Percentiles rank a stretch among this genome's conserved stretches.
Evolutionary conservation across 1,140 invertebrate species (phyloP).

Genomic region (Cydia splendana): DNA sequence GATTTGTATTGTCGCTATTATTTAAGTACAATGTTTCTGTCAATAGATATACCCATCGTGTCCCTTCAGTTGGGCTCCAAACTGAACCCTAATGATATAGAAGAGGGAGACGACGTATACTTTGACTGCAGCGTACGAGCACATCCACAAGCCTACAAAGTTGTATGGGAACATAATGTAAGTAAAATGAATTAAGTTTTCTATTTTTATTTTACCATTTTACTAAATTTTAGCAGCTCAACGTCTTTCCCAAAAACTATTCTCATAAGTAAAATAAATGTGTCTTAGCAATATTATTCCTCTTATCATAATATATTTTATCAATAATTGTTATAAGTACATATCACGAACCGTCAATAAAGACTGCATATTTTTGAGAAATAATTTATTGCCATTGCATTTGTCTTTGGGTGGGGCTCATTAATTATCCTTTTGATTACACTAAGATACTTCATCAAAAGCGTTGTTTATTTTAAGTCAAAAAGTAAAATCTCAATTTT

Average conservation of each 20-base stretch:
- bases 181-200: constrained; percentile 63
- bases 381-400: too few species aligned
- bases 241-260: neutral
- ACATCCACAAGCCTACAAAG: constrained; percentile 88
- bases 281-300: too few species aligned
- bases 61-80: constrained; percentile 87
- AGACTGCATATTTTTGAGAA: too few species aligned
- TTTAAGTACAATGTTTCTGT: constrained; percentile 31
- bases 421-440: too few species aligned
- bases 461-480: neutral
- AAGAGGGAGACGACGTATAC: constrained; percentile 93
- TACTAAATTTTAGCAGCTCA: neutral
- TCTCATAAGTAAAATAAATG: too few species aligned
- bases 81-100: constrained; percentile 90
- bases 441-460: too few species aligned
- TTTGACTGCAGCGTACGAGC: constrained; percentile 91
- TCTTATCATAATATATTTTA: too few species aligned
- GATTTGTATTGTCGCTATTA: neutral
- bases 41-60: constrained; percentile 88
- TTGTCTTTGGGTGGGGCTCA: too few species aligned
- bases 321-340: too few species aligned
- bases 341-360: too few species aligned
- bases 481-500: constrained; percentile 37
- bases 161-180: constrained; percentile 90
- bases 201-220: too few species aligned